A percentile compares a stretch with the other conserved stretches of the same genome.
Evolutionary conservation across 2,888 invertebrate species (phyloP).

Genomic region (Melipona bicolor): DNA sequence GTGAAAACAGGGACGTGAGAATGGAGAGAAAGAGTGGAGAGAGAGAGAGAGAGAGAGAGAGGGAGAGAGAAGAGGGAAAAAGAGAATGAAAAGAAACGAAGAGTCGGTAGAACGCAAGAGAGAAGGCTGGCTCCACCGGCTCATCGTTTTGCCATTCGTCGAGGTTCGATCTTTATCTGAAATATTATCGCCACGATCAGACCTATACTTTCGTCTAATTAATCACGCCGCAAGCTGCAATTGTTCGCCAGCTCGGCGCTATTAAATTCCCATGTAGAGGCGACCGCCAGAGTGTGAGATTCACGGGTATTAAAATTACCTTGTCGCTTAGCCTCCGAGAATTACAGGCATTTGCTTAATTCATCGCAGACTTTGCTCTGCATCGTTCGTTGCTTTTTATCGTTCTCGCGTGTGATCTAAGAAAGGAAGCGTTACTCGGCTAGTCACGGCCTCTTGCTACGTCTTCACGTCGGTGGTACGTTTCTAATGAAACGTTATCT

Average conservation of each 20-base stretch:
- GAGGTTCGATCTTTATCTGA: slow-evolving; percentile 65
- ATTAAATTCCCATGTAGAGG: slow-evolving; percentile 58
- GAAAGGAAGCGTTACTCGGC: neutral
- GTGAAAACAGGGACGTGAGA: slow-evolving; percentile 28
- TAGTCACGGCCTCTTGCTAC: neutral
- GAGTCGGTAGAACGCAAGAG: neutral
- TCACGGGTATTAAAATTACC: slow-evolving; percentile 63
- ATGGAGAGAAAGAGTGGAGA: neutral
- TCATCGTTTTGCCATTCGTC: slow-evolving; percentile 56
- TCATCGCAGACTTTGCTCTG: slow-evolving; percentile 8
- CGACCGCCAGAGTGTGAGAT: slow-evolving; percentile 1
- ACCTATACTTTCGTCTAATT: slow-evolving; percentile 72
- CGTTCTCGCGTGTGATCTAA: neutral
- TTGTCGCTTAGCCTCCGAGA: slow-evolving; percentile 59
- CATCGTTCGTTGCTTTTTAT: slow-evolving; percentile 18
- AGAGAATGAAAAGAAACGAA: slow-evolving; percentile 11
- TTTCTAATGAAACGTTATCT: neutral
- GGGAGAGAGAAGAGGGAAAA: neutral
- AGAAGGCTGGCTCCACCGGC: slow-evolving; percentile 6
- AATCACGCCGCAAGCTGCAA: slow-evolving; percentile 65
- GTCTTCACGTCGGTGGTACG: neutral
- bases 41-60: slow-evolving; percentile 26
- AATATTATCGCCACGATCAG: slow-evolving; percentile 61
- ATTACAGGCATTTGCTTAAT: slow-evolving; percentile 65
- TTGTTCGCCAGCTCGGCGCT: slow-evolving; percentile 57